Conservation (phyloP, 2,113 vertebrate genomes). For the Takifugu bimaculatus region DNA sequence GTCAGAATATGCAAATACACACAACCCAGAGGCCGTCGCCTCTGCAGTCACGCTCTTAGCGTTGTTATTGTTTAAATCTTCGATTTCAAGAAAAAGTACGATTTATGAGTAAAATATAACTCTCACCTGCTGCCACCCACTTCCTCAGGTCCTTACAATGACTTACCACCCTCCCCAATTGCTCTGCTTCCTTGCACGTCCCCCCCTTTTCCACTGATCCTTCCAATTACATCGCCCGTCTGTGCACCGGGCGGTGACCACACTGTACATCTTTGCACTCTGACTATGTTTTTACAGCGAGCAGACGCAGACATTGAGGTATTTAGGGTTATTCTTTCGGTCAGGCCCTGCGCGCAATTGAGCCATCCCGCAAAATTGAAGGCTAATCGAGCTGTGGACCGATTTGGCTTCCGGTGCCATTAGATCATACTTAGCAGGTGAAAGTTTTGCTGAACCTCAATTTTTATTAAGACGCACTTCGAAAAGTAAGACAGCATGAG, state of each 20-base stretch:
- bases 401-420: conserved; percentile 21
- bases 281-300: conserved; percentile 67
- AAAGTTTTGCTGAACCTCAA: conserved; percentile 5
- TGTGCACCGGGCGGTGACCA: conserved; percentile 27
- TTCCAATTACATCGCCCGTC: conserved; percentile 56
- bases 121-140: conserved; percentile 54
- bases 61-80: no score
- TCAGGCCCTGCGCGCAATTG: conserved; percentile 43
- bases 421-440: conserved; percentile 39
- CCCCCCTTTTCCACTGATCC: conserved; percentile 55
- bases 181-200: conserved; percentile 62
- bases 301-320: conserved; percentile 64
- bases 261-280: conserved; percentile 55
- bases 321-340: conserved; percentile 65
- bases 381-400: conserved; percentile 59
- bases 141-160: conserved; percentile 54
- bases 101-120: conserved; percentile 35
- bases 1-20: conserved; percentile 17
- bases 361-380: conserved; percentile 37
- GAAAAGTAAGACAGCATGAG: no score
- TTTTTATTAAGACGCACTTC: not conserved
- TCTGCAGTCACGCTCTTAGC: no score
- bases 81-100: no score
- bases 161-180: conserved; percentile 57
- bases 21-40: not conserved